These are phyloP conservation scores for Nothoprocta pentlandii DNA, from an alignment of 2,113 vertebrate genomes.

Conservation along the genomic window DNA sequence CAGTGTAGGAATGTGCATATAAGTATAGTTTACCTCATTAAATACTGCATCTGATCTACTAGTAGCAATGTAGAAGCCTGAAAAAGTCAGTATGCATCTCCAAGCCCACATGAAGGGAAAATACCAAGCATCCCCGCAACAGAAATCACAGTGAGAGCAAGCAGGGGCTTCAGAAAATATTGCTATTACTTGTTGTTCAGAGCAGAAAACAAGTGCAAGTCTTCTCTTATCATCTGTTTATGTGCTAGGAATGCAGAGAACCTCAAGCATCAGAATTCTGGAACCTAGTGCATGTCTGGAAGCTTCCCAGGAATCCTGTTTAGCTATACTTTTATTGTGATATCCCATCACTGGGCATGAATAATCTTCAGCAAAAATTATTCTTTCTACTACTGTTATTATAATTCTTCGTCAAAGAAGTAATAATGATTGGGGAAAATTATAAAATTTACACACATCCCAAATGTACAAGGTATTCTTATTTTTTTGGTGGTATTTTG, in stretches of 20 bases:
- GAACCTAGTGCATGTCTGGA: background rate
- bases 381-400: background rate
- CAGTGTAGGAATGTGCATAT: rapidly evolving
- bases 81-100: background rate
- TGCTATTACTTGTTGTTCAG: background rate
- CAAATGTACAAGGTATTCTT: background rate
- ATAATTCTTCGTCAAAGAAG: background rate
- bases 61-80: background rate
- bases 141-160: background rate
- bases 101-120: background rate
- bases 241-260: background rate
- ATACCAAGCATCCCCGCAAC: background rate
- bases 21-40: background rate
- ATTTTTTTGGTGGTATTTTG: background rate
- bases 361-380: background rate
- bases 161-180: background rate
- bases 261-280: background rate
- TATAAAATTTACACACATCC: background rate
- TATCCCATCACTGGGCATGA: background rate
- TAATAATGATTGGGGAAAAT: background rate
- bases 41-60: background rate
- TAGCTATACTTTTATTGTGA: background rate
- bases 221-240: background rate
- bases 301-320: background rate
- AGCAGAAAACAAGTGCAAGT: background rate